Evolutionary conservation across 2,888 invertebrate genomes (phyloP), one percentile per base, ranked within the genome.

Genomic region (Stomorhina lunata): DNA sequence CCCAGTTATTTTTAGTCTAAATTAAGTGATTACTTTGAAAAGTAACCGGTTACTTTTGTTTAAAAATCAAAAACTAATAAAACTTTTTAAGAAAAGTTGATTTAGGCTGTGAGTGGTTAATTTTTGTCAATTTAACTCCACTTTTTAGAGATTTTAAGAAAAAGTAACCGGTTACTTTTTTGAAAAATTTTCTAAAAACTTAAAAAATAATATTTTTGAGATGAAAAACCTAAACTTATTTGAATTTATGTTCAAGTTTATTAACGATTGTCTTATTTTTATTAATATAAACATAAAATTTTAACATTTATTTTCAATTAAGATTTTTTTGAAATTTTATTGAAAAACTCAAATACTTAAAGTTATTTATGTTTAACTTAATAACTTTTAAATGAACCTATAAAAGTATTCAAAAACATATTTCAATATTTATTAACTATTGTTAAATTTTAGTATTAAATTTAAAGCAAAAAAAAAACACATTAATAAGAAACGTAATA

Each of bases 271-370:
- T 75, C 55, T 32, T 4, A 32, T 53, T 68, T 61, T 32, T n/a
- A n/a, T n/a, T 61, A 68, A 29, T 40, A 17, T 57, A 68, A 69
- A 63, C 27, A 81, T 71, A 65, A 81, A 76, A 76, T 71, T n/a
- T 71, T 81, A 53, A 76, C 50, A 65, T 25, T 77, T 77, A 77
- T 81, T 81, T 72, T 81, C 81, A 81, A 81, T 81, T 77, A 27
- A 71, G 25, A 25, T 22, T 75, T 9, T 12, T 57, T n/a, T 27
- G 12, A n/a, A n/a, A 22, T 37, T 43, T 15, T 25, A 4, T 50
- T 53, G 1, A 40, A 7, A 9, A 61, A 22, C n/a, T n/a, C n/a
- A 17, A 6, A 29, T 53, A 43, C 17, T n/a, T 59, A 55, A 63
- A 43, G 5, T 40, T 69, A 69, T 69, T 69, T 69, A 40, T 55